Evolutionary conservation across 1,140 invertebrate genomes (phyloP), one percentile per base, ranked within the genome.

Genomic region (Lerema accius): DNA sequence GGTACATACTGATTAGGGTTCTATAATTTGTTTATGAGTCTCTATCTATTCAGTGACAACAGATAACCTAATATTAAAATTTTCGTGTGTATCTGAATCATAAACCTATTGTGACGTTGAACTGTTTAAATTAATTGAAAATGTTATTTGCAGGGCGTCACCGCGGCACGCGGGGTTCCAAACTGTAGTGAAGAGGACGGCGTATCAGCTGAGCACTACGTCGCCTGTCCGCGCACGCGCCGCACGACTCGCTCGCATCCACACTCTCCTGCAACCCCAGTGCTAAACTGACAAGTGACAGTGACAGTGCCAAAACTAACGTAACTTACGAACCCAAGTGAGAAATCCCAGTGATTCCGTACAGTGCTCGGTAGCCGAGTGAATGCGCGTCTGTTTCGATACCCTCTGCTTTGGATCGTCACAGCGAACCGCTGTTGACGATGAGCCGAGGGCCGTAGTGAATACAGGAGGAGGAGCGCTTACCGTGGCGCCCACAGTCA

Each of bases 371-470:
- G 76, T 79, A 92, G 82, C 93, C 93, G 93, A 93, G 93, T 95
- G 93, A 94, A 96, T 96, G 95, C 95, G 95, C 93, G 94, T 96
- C 92, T 96, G 95, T 91, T 96, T 96, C 92, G 95, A 96, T 91
- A 93, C 92, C 92, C 92, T 96, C 92, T 96, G 95, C 94, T 96
- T 96, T 94, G 95, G 95, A 93, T 95, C 95, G 92, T 94, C 94
- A 93, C 94, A 94, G 91, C 93, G 93, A 86, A 93, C 93, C 92
- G 94, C 94, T 93, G 94, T 93, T 93, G 95, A 95, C 92, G 94
- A 95, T 92, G 93, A 92, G 84, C 86, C 91, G 71, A 88, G 89
- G 88, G 84, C 87, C 81, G 75, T 91, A 82, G 87, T 90, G 75
- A 81, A 84, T 63, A 81, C 82, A 74, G 78, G 82, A 73, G 80